Conservation (phyloP, 2,888 invertebrate species). For the Dyspetes luteomarginatus region DNA sequence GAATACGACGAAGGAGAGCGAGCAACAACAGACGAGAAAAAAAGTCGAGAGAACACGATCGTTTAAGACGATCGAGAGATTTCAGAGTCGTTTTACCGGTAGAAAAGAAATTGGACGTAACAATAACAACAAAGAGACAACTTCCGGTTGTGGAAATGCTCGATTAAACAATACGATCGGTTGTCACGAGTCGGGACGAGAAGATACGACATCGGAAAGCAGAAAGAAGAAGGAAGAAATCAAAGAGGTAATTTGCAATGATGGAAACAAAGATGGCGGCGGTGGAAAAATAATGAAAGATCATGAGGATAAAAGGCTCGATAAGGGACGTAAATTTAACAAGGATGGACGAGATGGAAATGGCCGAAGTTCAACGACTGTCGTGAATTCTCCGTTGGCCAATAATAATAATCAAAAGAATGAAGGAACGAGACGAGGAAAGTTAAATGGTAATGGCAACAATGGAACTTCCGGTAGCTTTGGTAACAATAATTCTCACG, state of each 20-base stretch:
- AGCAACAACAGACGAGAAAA: constrained; percentile 69
- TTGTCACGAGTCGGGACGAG: constrained; percentile 68
- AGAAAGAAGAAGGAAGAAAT: constrained; percentile 60
- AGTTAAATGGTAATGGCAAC: constrained; percentile 83
- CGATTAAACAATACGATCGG: constrained; percentile 75
- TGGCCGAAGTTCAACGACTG: constrained; percentile 36
- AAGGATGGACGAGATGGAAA: constrained; percentile 55
- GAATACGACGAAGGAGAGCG: constrained; percentile 2
- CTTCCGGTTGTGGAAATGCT: constrained; percentile 30
- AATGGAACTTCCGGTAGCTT: constrained; percentile 70
- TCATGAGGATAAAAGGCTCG: constrained; percentile 5
- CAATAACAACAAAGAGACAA: constrained; percentile 47
- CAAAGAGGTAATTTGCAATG: constrained; percentile 26
- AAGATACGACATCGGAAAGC: constrained; percentile 23
- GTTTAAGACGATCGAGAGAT: constrained; percentile 81
- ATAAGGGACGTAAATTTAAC: constrained; percentile 58
- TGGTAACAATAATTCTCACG: constrained; percentile 83
- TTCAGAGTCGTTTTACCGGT: constrained; percentile 80
- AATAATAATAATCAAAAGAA: constrained; percentile 6
- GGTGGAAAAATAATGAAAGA: constrained; percentile 1
- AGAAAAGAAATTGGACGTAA: constrained; percentile 72
- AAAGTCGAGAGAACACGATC: constrained; percentile 82
- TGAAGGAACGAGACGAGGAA: neutral
- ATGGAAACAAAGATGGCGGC: neutral
- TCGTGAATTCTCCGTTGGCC: no score